A percentile compares a stretch with the other conserved stretches of the same genome.
phyloP scores from a whole-genome alignment of 2,888 invertebrate species.

The Tetrapedia diversipes region DNA sequence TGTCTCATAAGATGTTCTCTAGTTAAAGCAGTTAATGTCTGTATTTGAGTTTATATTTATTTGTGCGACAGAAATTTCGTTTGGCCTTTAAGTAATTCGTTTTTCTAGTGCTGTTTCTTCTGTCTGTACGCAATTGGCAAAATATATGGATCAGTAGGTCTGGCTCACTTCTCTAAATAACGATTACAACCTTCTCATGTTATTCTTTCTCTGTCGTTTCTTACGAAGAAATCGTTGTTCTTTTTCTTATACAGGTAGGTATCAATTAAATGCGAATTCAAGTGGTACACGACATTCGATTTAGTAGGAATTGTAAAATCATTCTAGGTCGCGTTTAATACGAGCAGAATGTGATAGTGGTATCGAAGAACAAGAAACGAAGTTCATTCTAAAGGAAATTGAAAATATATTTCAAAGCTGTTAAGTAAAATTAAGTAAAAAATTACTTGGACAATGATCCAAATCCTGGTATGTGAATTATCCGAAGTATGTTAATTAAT shows the following conservation, averaged over 20 bases:
- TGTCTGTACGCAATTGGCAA: constrained; percentile 30
- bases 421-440: no score
- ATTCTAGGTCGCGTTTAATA: no score
- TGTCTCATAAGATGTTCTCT: background rate
- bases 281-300: no score
- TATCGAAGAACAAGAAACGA: no score
- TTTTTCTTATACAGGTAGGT: constrained; percentile 3
- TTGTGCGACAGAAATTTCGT: background rate
- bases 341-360: no score
- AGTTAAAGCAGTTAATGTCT: background rate
- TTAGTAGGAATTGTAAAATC: no score
- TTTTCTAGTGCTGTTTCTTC: constrained; percentile 19
- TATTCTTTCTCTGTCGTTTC: constrained; percentile 33
- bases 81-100: constrained; percentile 14
- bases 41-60: constrained; percentile 32
- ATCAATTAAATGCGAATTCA: no score
- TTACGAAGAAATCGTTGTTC: constrained; percentile 12
- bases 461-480: no score
- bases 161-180: constrained; percentile 68
- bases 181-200: constrained; percentile 47
- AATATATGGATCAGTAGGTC: constrained; percentile 64
- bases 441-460: no score
- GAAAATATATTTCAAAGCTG: no score
- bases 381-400: no score
- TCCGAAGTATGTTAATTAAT: no score